These are phyloP conservation scores for Ruditapes philippinarum DNA, from an alignment of 1,140 invertebrate genomes.

Conservation along the genomic window DNA sequence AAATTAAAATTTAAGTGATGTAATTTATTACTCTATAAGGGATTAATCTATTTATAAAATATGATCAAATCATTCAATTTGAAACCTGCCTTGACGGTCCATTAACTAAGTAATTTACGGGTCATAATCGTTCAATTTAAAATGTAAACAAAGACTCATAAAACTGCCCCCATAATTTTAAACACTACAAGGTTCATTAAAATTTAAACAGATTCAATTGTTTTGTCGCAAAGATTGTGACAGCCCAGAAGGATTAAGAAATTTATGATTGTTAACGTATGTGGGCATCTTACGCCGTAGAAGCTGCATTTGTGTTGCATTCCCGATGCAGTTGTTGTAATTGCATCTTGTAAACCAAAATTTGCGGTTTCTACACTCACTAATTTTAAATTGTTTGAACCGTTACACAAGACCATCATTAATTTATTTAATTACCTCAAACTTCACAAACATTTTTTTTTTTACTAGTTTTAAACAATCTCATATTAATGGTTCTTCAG, in stretches of 20 bases:
- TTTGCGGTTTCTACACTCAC: neutral
- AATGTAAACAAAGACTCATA: slow-evolving; percentile 56
- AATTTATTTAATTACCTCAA: neutral
- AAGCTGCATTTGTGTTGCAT: neutral
- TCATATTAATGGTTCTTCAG: too few species aligned
- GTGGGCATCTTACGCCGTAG: neutral
- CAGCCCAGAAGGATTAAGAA: neutral
- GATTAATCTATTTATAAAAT: too few species aligned
- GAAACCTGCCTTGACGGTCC: neutral
- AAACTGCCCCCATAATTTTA: slow-evolving; percentile 43
- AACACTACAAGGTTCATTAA: slow-evolving; percentile 47
- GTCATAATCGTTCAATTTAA: neutral
- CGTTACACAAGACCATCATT: neutral
- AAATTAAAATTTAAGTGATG: neutral
- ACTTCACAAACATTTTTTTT: neutral
- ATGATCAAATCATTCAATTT: too few species aligned
- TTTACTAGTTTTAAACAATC: too few species aligned
- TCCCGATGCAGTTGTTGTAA: neutral
- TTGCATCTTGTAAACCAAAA: neutral
- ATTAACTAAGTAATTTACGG: neutral
- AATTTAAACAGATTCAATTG: slow-evolving; percentile 39
- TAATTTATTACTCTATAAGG: too few species aligned
- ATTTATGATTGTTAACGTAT: slow-evolving; percentile 2
- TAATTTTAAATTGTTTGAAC: neutral
- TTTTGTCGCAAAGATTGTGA: neutral